These are phyloP conservation scores for Trichonephila inaurata DNA, from an alignment of 1,140 invertebrate genomes.

Conservation along the genomic window DNA sequence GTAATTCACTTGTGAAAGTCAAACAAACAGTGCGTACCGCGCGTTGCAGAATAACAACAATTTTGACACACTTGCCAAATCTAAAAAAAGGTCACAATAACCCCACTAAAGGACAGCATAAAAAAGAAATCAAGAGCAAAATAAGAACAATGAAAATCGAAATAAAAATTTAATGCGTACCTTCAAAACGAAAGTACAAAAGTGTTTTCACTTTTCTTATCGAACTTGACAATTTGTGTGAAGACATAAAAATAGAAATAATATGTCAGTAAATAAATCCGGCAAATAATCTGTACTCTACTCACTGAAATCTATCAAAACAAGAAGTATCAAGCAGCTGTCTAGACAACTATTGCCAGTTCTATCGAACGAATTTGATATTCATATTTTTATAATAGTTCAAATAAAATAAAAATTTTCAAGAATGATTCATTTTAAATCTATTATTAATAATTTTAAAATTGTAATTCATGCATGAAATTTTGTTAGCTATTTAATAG, in stretches of 20 bases:
- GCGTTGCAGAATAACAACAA: conserved; percentile 53
- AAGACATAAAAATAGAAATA: conserved; percentile 10
- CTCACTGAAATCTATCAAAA: conserved; percentile 60
- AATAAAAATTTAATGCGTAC: neutral
- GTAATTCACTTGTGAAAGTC: conserved; percentile 49
- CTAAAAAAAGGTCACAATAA: conserved; percentile 76
- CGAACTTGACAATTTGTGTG: neutral
- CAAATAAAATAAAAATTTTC: too few relatives aligned
- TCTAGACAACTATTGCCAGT: conserved; percentile 43
- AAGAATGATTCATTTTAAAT: too few relatives aligned
- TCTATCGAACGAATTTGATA: too few relatives aligned
- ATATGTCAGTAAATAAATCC: neutral
- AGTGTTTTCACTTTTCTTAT: neutral
- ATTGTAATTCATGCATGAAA: too few relatives aligned
- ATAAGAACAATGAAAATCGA: conserved; percentile 16
- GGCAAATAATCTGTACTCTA: conserved; percentile 12
- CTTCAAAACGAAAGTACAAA: neutral
- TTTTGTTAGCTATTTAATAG: neutral
- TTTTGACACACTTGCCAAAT: conserved; percentile 74
- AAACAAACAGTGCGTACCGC: conserved; percentile 51
- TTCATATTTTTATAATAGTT: too few relatives aligned
- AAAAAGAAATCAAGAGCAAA: conserved; percentile 37
- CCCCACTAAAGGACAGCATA: conserved; percentile 45
- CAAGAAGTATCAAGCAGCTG: conserved; percentile 71
- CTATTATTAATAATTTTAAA: too few relatives aligned